phyloP scores from a whole-genome alignment of 1,140 invertebrate species.

The Argopecten irradians region DNA sequence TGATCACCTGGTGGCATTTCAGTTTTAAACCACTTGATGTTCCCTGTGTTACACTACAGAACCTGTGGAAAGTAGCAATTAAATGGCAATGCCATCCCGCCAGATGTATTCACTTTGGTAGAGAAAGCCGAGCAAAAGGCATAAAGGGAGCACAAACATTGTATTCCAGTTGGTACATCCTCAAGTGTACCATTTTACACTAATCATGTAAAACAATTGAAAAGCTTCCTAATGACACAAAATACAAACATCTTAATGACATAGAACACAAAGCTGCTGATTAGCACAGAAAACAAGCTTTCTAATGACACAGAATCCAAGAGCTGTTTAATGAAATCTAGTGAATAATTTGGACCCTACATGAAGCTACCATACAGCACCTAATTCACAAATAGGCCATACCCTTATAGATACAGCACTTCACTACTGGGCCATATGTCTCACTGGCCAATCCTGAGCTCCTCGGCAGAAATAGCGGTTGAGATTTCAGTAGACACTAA shows the following conservation, averaged over 20 bases:
- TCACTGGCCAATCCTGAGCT: background rate
- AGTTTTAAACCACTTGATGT: background rate
- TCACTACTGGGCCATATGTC: background rate
- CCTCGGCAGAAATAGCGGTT: background rate
- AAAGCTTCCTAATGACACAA: background rate
- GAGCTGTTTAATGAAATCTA: background rate
- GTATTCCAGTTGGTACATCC: background rate
- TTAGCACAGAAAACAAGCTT: background rate
- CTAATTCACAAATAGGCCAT: background rate
- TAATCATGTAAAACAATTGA: background rate
- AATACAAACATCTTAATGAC: background rate
- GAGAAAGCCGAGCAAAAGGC: background rate
- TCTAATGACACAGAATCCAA: background rate
- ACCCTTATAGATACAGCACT: background rate
- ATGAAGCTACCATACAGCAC: background rate
- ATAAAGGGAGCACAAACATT: background rate
- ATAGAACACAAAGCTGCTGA: background rate
- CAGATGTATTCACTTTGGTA: background rate
- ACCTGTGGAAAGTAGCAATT: constrained; percentile 4
- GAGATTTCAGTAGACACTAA: background rate
- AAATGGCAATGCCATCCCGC: background rate
- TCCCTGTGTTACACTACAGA: background rate
- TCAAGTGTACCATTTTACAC: background rate
- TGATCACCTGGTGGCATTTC: background rate
- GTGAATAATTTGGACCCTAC: background rate